phyloP scores from a whole-genome alignment of 2,113 vertebrate species.

The Paratilapia polleni region DNA sequence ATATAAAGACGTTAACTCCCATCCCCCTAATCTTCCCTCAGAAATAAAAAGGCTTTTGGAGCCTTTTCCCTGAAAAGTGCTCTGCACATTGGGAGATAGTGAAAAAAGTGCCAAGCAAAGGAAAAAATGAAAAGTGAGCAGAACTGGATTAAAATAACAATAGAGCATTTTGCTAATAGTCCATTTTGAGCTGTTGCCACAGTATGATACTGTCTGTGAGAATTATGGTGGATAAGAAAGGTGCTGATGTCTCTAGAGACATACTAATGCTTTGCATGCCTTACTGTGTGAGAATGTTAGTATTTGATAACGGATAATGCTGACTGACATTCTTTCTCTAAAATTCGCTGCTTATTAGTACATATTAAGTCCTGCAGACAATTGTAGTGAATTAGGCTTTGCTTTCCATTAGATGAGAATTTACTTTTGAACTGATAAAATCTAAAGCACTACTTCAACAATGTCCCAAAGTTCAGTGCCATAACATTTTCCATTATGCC shows the following conservation, averaged over 20 bases:
- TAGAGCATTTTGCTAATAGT: slow-evolving; percentile 49
- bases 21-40: neutral
- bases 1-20: neutral
- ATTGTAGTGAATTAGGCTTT: neutral
- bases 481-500: slow-evolving; percentile 25
- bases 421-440: slow-evolving; percentile 1
- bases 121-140: slow-evolving; percentile 20
- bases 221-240: slow-evolving; percentile 47
- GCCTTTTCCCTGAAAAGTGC: slow-evolving; percentile 21
- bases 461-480: slow-evolving; percentile 9
- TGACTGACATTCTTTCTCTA: slow-evolving; percentile 10
- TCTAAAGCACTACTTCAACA: slow-evolving; percentile 13
- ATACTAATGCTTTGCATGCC: neutral
- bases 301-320: slow-evolving; percentile 14
- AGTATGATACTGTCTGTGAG: slow-evolving; percentile 43
- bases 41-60: slow-evolving; percentile 8
- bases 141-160: slow-evolving; percentile 63
- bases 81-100: slow-evolving; percentile 10
- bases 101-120: slow-evolving; percentile 31
- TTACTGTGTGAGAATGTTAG: neutral
- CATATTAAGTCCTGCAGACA: slow-evolving; percentile 14
- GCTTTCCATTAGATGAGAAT: slow-evolving; percentile 9
- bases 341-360: neutral
- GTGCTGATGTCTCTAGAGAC: slow-evolving; percentile 31
- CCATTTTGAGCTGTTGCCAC: slow-evolving; percentile 47